A percentile compares a stretch with the other conserved stretches of the same genome.
These are phyloP conservation scores for Eurosta solidaginis DNA, from an alignment of 1,140 invertebrate species.

Conservation along the genomic window DNA sequence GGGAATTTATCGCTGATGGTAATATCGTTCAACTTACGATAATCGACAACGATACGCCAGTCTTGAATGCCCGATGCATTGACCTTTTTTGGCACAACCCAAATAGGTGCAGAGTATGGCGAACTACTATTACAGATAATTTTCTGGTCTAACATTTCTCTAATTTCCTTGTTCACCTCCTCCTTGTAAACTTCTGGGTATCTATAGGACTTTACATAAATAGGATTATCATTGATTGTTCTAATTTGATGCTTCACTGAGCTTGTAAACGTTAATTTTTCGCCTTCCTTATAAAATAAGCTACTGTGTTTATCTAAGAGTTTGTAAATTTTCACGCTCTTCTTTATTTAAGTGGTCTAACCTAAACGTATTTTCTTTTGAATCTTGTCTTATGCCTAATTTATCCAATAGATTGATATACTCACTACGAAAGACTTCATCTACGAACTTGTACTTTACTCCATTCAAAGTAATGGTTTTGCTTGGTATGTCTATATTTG, in stretches of 20 bases:
- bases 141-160: slow-evolving; percentile 32
- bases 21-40: slow-evolving; percentile 55
- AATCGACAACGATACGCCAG: slow-evolving; percentile 56
- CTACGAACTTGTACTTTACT: not conserved
- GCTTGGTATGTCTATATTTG: not conserved
- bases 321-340: not conserved
- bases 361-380: not conserved
- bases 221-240: slow-evolving; percentile 14
- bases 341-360: slow-evolving; percentile 23
- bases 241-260: slow-evolving; percentile 29
- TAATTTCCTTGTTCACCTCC: slow-evolving; percentile 32
- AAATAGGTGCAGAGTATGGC: slow-evolving; percentile 37
- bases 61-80: slow-evolving; percentile 44
- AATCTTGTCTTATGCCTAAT: not conserved
- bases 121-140: slow-evolving; percentile 30
- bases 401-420: not conserved
- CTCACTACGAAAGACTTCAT: not conserved
- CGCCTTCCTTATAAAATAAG: not conserved
- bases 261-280: slow-evolving; percentile 20
- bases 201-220: slow-evolving; percentile 30
- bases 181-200: slow-evolving; percentile 30
- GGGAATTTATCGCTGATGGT: no score
- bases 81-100: slow-evolving; percentile 34
- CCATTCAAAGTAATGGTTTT: no score
- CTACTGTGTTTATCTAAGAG: not conserved